phyloP scores from a whole-genome alignment of 2,888 invertebrate species.

The Heliconius hortense region DNA sequence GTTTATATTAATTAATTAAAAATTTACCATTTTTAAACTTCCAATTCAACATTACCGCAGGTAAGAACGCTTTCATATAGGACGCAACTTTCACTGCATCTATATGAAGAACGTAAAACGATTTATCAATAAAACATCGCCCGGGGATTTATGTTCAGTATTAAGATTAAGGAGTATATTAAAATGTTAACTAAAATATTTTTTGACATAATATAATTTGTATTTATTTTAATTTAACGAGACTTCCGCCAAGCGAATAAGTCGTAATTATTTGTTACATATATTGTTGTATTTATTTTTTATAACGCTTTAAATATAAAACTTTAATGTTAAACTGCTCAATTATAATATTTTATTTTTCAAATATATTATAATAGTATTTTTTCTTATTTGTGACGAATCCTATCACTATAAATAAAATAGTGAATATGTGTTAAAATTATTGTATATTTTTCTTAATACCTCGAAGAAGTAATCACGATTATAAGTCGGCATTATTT shows the following conservation, averaged over 20 bases:
- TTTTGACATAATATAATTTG: not conserved
- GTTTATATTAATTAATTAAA: conserved; percentile 14
- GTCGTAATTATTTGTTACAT: not conserved
- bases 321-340: not conserved
- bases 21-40: conserved; percentile 8
- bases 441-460: no score
- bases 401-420: no score
- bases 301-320: not conserved
- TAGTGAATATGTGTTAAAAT: no score
- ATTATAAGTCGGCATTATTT: no score
- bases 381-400: no score
- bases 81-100: conserved; percentile 40
- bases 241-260: not conserved
- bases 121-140: conserved; percentile 31
- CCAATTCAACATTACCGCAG: not conserved
- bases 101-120: conserved; percentile 31
- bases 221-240: not conserved
- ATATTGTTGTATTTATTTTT: not conserved
- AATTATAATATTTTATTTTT: not conserved
- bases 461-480: no score
- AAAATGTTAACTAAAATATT: not conserved
- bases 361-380: no score
- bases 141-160: conserved; percentile 13
- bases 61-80: conserved; percentile 32
- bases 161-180: not conserved